Evolutionary conservation across 2,113 vertebrate species (phyloP).

Genomic region (Sylvia atricapilla): DNA sequence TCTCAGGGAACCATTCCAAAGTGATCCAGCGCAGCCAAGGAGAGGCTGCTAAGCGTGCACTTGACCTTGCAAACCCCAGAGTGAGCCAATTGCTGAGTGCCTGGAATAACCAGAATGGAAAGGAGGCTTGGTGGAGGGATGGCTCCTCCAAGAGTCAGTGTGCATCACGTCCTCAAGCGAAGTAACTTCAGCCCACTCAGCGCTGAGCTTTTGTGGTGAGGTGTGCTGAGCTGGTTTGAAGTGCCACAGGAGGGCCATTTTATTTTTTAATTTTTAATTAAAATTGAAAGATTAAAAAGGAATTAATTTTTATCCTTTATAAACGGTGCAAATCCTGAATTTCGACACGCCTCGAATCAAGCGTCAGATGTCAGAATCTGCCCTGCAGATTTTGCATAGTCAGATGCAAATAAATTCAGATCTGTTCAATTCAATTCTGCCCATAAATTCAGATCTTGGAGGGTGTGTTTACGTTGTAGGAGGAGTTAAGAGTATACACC

Average conservation of each 20-base stretch:
- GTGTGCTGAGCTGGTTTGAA: not conserved
- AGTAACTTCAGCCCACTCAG: not conserved
- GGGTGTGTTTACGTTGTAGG: rapidly evolving
- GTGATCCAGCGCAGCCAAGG: not conserved
- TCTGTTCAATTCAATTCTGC: too few species aligned
- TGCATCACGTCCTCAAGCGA: rapidly evolving
- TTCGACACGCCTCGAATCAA: not conserved
- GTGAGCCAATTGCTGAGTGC: not conserved
- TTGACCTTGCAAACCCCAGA: not conserved
- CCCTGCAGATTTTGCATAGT: not conserved
- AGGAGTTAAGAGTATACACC: not conserved
- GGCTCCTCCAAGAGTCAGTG: not conserved
- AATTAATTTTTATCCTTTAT: not conserved
- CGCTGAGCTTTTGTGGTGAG: not conserved
- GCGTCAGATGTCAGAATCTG: not conserved
- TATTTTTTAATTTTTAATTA: not conserved
- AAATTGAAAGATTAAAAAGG: too few species aligned
- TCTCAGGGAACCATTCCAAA: constrained; percentile 5
- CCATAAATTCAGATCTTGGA: not conserved
- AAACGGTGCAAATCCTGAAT: not conserved
- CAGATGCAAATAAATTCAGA: not conserved
- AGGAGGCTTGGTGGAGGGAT: not conserved
- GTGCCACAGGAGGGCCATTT: not conserved
- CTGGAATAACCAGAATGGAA: not conserved
- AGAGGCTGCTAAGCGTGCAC: not conserved